Percentiles rank a stretch among this genome's conserved stretches.
Evolutionary conservation across 2,113 vertebrate genomes (phyloP).

Genomic region (Oreocharis arfaki): DNA sequence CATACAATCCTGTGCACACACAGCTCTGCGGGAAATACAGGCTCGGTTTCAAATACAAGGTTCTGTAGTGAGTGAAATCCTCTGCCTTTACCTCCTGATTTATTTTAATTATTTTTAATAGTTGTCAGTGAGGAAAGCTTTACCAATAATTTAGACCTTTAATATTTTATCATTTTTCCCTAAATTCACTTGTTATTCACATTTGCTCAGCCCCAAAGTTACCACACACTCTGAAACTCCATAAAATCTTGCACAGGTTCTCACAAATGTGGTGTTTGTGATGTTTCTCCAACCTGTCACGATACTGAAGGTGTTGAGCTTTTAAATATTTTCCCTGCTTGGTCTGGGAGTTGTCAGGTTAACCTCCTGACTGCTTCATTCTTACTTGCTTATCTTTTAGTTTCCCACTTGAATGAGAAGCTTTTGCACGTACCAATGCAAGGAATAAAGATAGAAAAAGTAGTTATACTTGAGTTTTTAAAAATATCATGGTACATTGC

Average conservation of each 20-base stretch:
- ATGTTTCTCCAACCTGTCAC: background rate
- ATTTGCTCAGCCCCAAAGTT: background rate
- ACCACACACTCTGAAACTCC: background rate
- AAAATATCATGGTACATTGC: background rate
- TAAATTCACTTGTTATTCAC: background rate
- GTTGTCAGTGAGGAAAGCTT: background rate
- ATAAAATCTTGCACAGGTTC: background rate
- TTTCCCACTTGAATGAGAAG: background rate
- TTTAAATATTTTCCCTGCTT: background rate
- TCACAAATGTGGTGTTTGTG: background rate
- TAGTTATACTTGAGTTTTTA: background rate
- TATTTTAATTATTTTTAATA: background rate
- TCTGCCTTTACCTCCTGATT: background rate
- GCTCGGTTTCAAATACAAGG: background rate
- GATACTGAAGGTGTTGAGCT: background rate
- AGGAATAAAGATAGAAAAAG: background rate
- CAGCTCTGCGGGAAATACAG: background rate
- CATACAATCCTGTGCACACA: fast-evolving
- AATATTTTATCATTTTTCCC: background rate
- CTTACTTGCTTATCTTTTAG: background rate
- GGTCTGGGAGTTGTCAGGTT: background rate
- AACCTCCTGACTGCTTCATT: background rate
- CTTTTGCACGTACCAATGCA: background rate
- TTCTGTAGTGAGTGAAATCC: background rate
- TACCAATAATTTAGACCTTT: background rate